A percentile compares a stretch with the other conserved stretches of the same genome.
Evolutionary conservation across 2,888 invertebrate species (phyloP).

Genomic region (Emesis furor): DNA sequence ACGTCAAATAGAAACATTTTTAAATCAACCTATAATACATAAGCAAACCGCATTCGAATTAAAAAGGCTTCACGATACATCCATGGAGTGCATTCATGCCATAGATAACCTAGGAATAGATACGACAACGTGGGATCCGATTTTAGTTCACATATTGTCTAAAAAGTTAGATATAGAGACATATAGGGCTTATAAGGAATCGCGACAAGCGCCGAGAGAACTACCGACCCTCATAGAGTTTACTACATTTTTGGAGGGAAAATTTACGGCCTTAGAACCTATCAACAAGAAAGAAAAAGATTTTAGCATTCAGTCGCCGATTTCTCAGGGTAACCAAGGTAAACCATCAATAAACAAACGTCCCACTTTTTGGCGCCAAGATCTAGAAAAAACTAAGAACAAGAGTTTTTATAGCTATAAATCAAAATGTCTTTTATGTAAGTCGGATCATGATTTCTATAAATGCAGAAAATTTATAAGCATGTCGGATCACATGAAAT

Average conservation of each 20-base stretch:
- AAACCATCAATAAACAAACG: not conserved
- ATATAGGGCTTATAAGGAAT: conserved; percentile 58
- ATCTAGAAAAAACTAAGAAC: not conserved
- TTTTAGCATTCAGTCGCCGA: not conserved
- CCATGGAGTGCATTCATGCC: conserved; percentile 48
- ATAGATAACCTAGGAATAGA: conserved; percentile 54
- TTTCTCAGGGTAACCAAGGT: not conserved
- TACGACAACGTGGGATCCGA: conserved; percentile 61
- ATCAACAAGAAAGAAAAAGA: not conserved
- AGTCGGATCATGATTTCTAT: conserved; percentile 40
- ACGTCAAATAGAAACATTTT: conserved; percentile 32
- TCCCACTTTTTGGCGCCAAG: not conserved
- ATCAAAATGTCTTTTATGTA: conserved; percentile 46
- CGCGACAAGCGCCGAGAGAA: conserved; percentile 47
- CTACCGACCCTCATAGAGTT: conserved; percentile 59
- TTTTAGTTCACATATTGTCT: conserved; percentile 56
- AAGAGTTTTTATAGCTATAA: not conserved
- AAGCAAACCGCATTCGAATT: conserved; percentile 44
- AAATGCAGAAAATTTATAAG: conserved; percentile 46
- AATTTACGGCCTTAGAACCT: conserved; percentile 60
- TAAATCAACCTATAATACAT: conserved; percentile 40
- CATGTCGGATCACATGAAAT: conserved; percentile 36
- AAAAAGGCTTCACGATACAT: conserved; percentile 43
- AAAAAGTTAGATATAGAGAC: conserved; percentile 66
- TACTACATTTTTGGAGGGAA: conserved; percentile 57